These are phyloP conservation scores for Blera fallax DNA, from an alignment of 2,888 invertebrate species.

Conservation along the genomic window DNA sequence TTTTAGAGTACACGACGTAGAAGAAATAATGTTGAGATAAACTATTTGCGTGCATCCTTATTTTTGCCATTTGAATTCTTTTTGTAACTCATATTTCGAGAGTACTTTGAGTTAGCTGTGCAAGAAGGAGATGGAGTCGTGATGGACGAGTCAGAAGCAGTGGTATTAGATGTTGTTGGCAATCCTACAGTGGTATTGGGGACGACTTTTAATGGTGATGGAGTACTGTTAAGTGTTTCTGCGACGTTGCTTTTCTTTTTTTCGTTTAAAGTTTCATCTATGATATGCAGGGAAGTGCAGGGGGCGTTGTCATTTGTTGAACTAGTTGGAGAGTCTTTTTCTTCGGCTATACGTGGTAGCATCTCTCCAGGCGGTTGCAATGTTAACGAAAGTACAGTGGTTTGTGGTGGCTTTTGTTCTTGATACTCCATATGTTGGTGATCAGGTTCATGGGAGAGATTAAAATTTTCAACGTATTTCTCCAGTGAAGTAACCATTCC, in stretches of 20 bases:
- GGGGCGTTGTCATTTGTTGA: slow-evolving; percentile 43
- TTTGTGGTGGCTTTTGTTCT: slow-evolving; percentile 48
- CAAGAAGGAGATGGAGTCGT: not conserved
- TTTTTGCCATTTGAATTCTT: slow-evolving; percentile 53
- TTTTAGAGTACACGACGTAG: not conserved
- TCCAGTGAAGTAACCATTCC: slow-evolving; percentile 33
- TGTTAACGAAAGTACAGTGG: slow-evolving; percentile 79
- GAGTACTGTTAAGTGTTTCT: not conserved
- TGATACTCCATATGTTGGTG: slow-evolving; percentile 41
- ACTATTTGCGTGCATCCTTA: slow-evolving; percentile 58
- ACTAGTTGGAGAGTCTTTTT: slow-evolving; percentile 84
- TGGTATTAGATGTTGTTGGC: not conserved
- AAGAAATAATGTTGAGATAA: not conserved
- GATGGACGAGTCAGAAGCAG: not conserved
- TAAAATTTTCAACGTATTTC: slow-evolving; percentile 71
- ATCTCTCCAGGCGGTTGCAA: slow-evolving; percentile 84
- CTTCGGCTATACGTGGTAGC: slow-evolving; percentile 92
- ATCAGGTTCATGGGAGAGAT: slow-evolving; percentile 14
- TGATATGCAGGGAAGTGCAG: not conserved
- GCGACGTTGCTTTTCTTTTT: slow-evolving; percentile 12
- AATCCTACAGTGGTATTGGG: not conserved
- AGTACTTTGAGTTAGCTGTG: slow-evolving; percentile 27
- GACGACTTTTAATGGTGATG: not conserved
- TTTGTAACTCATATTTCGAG: slow-evolving; percentile 39
- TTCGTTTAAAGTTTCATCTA: slow-evolving; percentile 12